Evolutionary conservation across 2,797 vertebrate genomes (phyloP).

Genomic region (Eospalax fontanierii): DNA sequence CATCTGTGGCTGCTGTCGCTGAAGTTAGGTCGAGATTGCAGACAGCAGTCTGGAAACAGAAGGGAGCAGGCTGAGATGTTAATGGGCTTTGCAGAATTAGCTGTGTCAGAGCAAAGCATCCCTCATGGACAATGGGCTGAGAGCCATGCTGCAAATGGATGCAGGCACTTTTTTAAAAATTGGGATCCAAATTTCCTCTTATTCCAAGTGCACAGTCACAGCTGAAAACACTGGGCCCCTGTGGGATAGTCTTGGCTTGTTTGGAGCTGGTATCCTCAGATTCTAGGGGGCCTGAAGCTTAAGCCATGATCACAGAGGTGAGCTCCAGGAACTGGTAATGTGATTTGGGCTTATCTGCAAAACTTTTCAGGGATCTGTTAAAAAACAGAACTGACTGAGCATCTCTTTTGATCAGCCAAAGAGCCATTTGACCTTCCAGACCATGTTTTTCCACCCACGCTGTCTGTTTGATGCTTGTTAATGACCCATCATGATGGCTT

Average conservation of each 20-base stretch:
- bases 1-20: not conserved
- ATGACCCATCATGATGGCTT: not conserved
- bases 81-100: constrained; percentile 37
- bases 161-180: not conserved
- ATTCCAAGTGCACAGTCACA: not conserved
- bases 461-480: not conserved
- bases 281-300: not conserved
- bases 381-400: not conserved
- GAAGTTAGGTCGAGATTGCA: not conserved
- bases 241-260: not conserved
- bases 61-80: constrained; percentile 40
- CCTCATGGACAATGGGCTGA: not conserved
- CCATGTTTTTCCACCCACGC: not conserved
- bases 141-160: not conserved
- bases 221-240: not conserved
- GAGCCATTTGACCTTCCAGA: constrained; percentile 12
- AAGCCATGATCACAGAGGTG: not conserved
- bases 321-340: not conserved
- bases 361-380: not conserved
- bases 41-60: not conserved
- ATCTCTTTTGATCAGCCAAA: not conserved
- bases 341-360: not conserved
- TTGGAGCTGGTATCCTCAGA: not conserved
- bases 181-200: not conserved
- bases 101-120: not conserved